Evolutionary conservation across 2,797 vertebrate species (phyloP).

Genomic region (Melanotaenia boesemani): DNA sequence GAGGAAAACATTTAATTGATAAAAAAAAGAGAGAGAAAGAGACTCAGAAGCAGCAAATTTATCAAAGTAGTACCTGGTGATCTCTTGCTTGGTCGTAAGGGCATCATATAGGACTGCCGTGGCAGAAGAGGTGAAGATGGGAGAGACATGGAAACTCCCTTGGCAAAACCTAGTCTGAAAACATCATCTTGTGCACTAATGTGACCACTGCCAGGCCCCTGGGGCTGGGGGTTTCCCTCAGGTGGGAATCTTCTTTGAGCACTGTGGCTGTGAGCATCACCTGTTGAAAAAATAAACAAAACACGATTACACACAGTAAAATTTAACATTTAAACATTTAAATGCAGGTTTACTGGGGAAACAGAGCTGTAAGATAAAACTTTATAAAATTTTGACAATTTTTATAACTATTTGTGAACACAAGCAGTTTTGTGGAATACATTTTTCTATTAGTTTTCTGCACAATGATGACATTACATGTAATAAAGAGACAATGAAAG

Average conservation of each 20-base stretch:
- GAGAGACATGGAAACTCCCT: conserved; percentile 96
- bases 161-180: conserved; percentile 87
- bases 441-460: no score
- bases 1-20: no score
- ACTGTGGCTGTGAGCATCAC: conserved; percentile 85
- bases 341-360: not conserved
- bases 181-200: conserved; percentile 82
- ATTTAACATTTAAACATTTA: not conserved
- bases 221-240: conserved; percentile 70
- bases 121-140: conserved; percentile 96
- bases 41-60: not conserved
- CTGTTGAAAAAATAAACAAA: conserved; percentile 69
- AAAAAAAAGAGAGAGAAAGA: not conserved
- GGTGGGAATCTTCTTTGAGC: conserved; percentile 74
- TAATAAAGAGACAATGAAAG: not conserved
- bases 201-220: conserved; percentile 73
- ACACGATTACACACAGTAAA: conserved; percentile 1
- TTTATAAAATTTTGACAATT: not conserved
- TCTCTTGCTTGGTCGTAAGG: conserved; percentile 89
- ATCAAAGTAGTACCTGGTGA: conserved; percentile 89
- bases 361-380: not conserved
- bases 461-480: not conserved
- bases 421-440: no score
- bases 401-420: not conserved
- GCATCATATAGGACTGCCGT: conserved; percentile 90